Evolutionary conservation across 2,888 invertebrate species (phyloP).

Genomic region (Hyles lineata): DNA sequence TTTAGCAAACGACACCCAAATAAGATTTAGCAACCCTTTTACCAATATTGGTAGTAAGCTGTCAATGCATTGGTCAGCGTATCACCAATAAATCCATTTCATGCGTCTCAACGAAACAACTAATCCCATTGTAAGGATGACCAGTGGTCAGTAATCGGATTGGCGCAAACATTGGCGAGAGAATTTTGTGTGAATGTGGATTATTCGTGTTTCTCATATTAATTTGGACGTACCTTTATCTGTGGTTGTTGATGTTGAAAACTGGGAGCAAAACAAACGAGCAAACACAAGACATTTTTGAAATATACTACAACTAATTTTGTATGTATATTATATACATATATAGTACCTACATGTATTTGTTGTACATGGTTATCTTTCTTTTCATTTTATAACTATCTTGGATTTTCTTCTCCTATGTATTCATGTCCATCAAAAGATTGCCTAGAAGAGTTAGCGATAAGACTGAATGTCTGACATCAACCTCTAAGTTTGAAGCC

Average conservation of each 20-base stretch:
- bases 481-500: no score
- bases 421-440: no score
- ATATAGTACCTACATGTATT: no score
- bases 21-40: slow-evolving; percentile 20
- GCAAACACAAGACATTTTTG: no score
- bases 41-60: background rate
- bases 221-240: background rate
- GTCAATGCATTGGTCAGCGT: slow-evolving; percentile 8
- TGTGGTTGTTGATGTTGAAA: background rate
- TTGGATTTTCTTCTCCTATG: no score
- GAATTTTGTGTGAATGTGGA: slow-evolving; percentile 52
- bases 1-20: background rate
- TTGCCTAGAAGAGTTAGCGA: no score
- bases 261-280: no score
- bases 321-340: no score
- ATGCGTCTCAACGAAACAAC: background rate
- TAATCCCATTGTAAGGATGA: slow-evolving; percentile 31
- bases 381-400: no score
- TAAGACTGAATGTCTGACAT: no score
- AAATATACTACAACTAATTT: no score
- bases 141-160: slow-evolving; percentile 66
- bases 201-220: slow-evolving; percentile 49
- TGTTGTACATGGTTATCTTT: no score
- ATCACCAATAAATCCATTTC: slow-evolving; percentile 20
- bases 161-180: slow-evolving; percentile 37